phyloP scores from a whole-genome alignment of 1,140 invertebrate species.

The Magallana gigas region DNA sequence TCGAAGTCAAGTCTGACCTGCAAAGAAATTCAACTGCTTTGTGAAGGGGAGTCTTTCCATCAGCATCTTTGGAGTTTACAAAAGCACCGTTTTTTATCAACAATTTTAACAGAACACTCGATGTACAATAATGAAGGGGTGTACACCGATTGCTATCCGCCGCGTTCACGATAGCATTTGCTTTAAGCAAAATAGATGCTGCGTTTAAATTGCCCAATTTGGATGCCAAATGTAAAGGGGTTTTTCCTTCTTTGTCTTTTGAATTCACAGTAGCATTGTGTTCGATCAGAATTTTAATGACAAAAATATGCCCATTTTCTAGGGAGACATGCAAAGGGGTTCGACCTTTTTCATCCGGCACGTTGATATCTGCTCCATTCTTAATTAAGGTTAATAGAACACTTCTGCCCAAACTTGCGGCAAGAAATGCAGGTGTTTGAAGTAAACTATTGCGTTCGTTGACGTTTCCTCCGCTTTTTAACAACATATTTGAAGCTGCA shows the following conservation, averaged over 20 bases:
- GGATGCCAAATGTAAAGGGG: conserved; percentile 16
- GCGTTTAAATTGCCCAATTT: neutral
- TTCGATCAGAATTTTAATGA: neutral
- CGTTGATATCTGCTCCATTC: neutral
- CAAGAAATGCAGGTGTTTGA: neutral
- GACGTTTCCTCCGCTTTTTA: neutral
- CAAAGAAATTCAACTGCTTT: neutral
- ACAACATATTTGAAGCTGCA: neutral
- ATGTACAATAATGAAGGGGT: neutral
- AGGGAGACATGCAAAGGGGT: neutral
- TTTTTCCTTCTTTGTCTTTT: neutral
- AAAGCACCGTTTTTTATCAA: neutral
- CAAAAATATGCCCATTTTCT: conserved; percentile 3
- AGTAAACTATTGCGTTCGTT: neutral
- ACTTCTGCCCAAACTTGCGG: neutral
- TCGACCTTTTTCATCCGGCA: neutral
- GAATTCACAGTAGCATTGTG: neutral
- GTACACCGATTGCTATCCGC: neutral
- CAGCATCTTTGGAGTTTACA: neutral
- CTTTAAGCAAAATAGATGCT: neutral
- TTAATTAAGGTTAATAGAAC: neutral
- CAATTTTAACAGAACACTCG: neutral
- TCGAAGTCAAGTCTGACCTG: neutral
- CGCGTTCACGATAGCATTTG: neutral
- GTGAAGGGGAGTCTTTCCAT: conserved; percentile 22